These are phyloP conservation scores for Xiphophorus birchmanni DNA, from an alignment of 2,797 vertebrate species.

Conservation along the genomic window DNA sequence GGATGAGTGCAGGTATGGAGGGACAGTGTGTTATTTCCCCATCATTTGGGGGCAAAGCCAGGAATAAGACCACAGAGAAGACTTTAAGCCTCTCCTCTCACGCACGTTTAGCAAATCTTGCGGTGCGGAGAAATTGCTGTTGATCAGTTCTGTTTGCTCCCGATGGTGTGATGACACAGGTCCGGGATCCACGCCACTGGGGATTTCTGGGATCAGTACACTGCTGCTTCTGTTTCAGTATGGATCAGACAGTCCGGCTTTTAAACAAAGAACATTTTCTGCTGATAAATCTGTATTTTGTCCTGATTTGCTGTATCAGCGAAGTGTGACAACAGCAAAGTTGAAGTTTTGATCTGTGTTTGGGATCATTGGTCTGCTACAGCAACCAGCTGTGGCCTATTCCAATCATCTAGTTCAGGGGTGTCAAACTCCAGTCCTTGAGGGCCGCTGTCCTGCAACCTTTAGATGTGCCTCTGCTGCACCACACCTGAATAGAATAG, in stretches of 20 bases:
- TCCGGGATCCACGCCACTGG: slow-evolving; percentile 47
- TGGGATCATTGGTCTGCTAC: neutral
- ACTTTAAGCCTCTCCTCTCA: slow-evolving; percentile 65
- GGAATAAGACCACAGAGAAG: slow-evolving; percentile 58
- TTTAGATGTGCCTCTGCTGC: too few species aligned
- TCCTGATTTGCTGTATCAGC: slow-evolving; percentile 64
- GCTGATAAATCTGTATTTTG: slow-evolving; percentile 65
- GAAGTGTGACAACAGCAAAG: slow-evolving; percentile 60
- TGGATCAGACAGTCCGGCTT: slow-evolving; percentile 44
- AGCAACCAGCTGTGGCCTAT: neutral
- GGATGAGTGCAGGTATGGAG: slow-evolving; percentile 39
- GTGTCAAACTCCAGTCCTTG: too few species aligned
- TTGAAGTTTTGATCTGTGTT: slow-evolving; percentile 47
- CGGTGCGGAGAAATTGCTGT: slow-evolving; percentile 44
- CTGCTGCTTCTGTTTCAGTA: slow-evolving; percentile 59
- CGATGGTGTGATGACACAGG: slow-evolving; percentile 52
- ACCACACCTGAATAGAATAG: too few species aligned
- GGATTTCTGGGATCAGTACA: slow-evolving; percentile 70
- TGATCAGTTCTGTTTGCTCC: slow-evolving; percentile 61
- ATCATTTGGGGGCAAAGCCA: slow-evolving; percentile 53
- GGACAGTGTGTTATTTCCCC: slow-evolving; percentile 19
- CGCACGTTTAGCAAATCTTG: slow-evolving; percentile 40
- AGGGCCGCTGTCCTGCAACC: too few species aligned
- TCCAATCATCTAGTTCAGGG: neutral
- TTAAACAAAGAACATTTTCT: slow-evolving; percentile 47